These are phyloP conservation scores for Anthonomus grandis DNA, from an alignment of 1,140 invertebrate genomes.

Conservation along the genomic window DNA sequence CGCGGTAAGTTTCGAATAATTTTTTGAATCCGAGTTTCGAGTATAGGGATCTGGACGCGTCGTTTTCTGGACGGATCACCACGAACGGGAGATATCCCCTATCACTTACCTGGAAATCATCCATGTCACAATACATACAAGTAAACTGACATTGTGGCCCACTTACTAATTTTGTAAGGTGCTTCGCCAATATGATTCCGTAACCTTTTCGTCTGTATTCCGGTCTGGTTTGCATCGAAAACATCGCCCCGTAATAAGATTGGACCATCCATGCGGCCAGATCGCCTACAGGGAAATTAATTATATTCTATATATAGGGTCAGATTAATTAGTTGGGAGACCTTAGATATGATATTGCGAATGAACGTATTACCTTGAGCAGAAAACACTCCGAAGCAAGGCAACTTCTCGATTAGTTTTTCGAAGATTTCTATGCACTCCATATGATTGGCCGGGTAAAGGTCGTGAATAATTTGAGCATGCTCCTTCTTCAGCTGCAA, in stretches of 20 bases:
- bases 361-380: constrained; percentile 32
- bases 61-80: constrained; percentile 80
- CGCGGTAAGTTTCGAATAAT: constrained; percentile 71
- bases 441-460: constrained; percentile 82
- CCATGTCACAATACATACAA: background rate
- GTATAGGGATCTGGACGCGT: constrained; percentile 75
- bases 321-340: too few species aligned
- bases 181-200: constrained; percentile 64
- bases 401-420: constrained; percentile 68
- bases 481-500: constrained; percentile 69
- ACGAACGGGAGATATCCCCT: constrained; percentile 78
- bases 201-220: constrained; percentile 76
- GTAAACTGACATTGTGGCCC: background rate
- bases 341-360: background rate
- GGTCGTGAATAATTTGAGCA: constrained; percentile 74
- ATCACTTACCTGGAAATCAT: constrained; percentile 52
- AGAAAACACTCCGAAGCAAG: constrained; percentile 74
- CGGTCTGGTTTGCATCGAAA: constrained; percentile 83
- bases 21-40: constrained; percentile 75
- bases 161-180: constrained; percentile 60
- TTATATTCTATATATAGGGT: too few species aligned
- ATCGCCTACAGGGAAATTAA: constrained; percentile 51
- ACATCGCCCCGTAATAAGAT: constrained; percentile 85
- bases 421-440: constrained; percentile 78
- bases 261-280: constrained; percentile 83